A percentile compares a stretch with the other conserved stretches of the same genome.
Evolutionary conservation across 2,888 invertebrate genomes (phyloP).

Genomic region (Plutella xylostella): DNA sequence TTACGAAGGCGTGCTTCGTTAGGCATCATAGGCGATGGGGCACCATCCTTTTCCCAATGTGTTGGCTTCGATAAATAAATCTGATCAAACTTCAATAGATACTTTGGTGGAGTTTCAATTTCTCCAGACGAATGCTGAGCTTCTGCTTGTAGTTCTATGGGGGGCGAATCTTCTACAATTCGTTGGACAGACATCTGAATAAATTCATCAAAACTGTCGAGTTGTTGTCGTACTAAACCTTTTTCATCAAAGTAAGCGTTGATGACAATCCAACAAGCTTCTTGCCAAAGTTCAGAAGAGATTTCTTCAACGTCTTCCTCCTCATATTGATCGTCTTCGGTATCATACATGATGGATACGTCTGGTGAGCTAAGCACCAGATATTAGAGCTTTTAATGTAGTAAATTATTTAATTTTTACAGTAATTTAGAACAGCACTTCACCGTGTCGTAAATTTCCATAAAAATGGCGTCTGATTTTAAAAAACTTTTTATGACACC

Average conservation of each 20-base stretch:
- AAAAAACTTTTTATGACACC: too few species aligned
- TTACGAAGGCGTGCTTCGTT: conserved; percentile 98
- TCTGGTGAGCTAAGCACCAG: too few species aligned
- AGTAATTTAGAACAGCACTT: not conserved
- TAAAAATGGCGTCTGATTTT: not conserved
- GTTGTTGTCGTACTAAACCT: conserved; percentile 97
- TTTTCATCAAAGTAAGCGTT: conserved; percentile 99
- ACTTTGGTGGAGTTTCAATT: conserved; percentile 91
- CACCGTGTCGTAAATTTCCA: not conserved
- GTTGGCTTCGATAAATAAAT: conserved; percentile 99
- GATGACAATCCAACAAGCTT: conserved; percentile 99
- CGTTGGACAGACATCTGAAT: conserved; percentile 99
- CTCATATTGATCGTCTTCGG: conserved; percentile 74
- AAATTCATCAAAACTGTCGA: conserved; percentile 99
- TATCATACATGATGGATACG: conserved; percentile 57
- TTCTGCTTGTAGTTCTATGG: conserved; percentile 97
- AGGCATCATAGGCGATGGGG: conserved; percentile 99
- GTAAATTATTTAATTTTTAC: not conserved
- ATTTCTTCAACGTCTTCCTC: conserved; percentile 96
- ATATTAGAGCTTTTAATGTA: too few species aligned
- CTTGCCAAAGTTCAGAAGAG: conserved; percentile 98
- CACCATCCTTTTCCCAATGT: conserved; percentile 99
- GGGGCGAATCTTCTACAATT: conserved; percentile 99
- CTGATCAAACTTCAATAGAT: conserved; percentile 97
- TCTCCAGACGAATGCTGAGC: conserved; percentile 96